Evolutionary conservation across 1,140 invertebrate genomes (phyloP), one percentile per base, ranked within the genome.

Genomic region (Lysiphlebus fabarum): DNA sequence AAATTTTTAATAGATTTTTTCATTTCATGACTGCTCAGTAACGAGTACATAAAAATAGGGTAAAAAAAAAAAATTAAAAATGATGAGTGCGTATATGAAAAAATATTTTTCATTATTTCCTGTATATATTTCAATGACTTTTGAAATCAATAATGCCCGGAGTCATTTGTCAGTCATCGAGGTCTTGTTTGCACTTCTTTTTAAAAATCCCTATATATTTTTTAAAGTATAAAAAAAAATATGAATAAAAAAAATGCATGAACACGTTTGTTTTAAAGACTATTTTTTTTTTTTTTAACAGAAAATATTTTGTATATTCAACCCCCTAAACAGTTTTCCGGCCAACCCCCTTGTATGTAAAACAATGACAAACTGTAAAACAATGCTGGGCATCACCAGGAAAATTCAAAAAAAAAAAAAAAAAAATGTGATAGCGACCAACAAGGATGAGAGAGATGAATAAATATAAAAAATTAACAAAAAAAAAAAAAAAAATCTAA

Each of bases 311-410:
- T 38, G 38, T 44, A n/a, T 53, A 40, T 14, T 17, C 42, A 14
- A 40, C 51, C 62, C 44, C 17, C 33, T 36, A 48, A 14, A 11
- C 40, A 47, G n/a, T 48, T 58, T 59, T 51, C 42, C 53, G 50
- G 26, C 58, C 57, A 54, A 47, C 60, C 49, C 70, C 70, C 71
- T 69, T 70, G 69, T 69, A 71, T 67, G 65, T 66, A 71, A 70
- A 79, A 79, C 76, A 78, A 79, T 79, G 77, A 78, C 76, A 77
- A 76, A 74, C 73, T 70, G 72, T 73, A 74, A 76, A 77, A 79
- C 76, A 78, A 78, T 79, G 74, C 76, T 69, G 70, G 72, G 73
- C 68, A 73, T 71, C 68, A 78, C 76, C 79, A 77, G 76, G 78
- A 80, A 78, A 80, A 79, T 77, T 79, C 73, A 62, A 57, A 57